phyloP scores from a whole-genome alignment of 2,888 invertebrate species.

The Drosophila nigritarsus region DNA sequence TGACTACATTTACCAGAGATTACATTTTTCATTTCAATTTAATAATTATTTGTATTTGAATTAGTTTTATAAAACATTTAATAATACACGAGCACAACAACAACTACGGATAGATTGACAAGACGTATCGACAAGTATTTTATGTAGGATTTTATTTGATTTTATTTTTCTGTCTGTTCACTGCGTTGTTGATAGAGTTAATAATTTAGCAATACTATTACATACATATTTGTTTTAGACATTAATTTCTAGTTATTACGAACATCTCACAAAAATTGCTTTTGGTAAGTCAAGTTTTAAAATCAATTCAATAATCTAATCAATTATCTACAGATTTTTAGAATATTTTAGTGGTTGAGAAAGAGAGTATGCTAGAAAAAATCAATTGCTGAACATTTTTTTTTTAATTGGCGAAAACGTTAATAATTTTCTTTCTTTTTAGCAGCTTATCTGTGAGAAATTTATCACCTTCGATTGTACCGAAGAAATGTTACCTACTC shows the following conservation, averaged over 20 bases:
- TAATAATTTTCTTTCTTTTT: neutral
- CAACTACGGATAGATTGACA: slow-evolving; percentile 69
- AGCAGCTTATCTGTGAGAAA: slow-evolving; percentile 22
- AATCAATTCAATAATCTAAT: neutral
- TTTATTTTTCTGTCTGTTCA: slow-evolving; percentile 25
- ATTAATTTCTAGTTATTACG: slow-evolving; percentile 24
- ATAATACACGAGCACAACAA: slow-evolving; percentile 65
- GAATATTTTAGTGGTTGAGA: neutral
- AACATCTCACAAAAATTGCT: slow-evolving; percentile 29
- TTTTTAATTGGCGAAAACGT: neutral
- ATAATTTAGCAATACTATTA: slow-evolving; percentile 55
- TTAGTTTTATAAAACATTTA: slow-evolving; percentile 54
- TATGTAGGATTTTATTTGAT: slow-evolving; percentile 27
- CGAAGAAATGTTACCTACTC: slow-evolving; percentile 41
- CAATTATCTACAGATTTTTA: slow-evolving; percentile 3
- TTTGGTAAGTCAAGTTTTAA: neutral
- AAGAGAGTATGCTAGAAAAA: neutral
- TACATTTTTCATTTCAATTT: slow-evolving; percentile 54
- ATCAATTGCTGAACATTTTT: neutral
- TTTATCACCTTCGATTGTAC: slow-evolving; percentile 49
- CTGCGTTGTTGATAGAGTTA: slow-evolving; percentile 41
- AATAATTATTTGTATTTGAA: slow-evolving; percentile 32
- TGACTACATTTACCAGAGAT: slow-evolving; percentile 77
- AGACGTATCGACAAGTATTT: slow-evolving; percentile 65
- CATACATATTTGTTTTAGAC: slow-evolving; percentile 38